These are phyloP conservation scores for Phragmatobia fuliginosa DNA, from an alignment of 2,888 invertebrate species.

Conservation along the genomic window DNA sequence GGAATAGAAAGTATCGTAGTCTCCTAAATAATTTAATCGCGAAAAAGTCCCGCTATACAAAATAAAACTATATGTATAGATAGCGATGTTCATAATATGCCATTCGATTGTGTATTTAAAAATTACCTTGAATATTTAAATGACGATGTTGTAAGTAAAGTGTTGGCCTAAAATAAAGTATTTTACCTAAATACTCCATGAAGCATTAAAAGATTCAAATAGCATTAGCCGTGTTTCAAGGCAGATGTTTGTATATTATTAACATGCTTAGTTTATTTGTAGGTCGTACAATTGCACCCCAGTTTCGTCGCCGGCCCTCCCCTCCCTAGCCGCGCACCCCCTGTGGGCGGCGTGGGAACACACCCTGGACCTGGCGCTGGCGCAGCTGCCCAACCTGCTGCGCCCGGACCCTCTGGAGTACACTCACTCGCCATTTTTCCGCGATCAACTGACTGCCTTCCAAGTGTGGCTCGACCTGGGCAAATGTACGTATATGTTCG, in stretches of 20 bases:
- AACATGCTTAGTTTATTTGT: not conserved
- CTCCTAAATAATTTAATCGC: no score
- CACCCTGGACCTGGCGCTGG: slow-evolving; percentile 96
- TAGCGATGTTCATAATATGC: not conserved
- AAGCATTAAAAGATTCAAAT: no score
- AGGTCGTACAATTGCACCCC: slow-evolving; percentile 98
- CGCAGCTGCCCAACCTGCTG: slow-evolving; percentile 94
- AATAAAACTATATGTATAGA: no score
- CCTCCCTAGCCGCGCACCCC: slow-evolving; percentile 95
- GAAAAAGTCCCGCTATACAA: no score
- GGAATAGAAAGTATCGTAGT: no score
- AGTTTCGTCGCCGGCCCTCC: slow-evolving; percentile 96
- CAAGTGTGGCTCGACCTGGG: slow-evolving; percentile 97
- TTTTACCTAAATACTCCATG: no score
- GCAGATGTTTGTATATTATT: no score
- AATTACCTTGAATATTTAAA: not conserved
- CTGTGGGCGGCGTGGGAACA: slow-evolving; percentile 99
- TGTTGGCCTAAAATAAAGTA: no score
- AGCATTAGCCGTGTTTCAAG: no score
- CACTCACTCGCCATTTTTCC: slow-evolving; percentile 96
- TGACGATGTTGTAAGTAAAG: no score
- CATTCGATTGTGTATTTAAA: not conserved
- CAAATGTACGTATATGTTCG: slow-evolving; percentile 56
- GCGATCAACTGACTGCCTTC: slow-evolving; percentile 99
- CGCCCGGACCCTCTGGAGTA: slow-evolving; percentile 86